These are phyloP conservation scores for Amphimedon queenslandica DNA, from an alignment of 37 sponge, comb jelly and placozoan species.

Conservation along the genomic window DNA sequence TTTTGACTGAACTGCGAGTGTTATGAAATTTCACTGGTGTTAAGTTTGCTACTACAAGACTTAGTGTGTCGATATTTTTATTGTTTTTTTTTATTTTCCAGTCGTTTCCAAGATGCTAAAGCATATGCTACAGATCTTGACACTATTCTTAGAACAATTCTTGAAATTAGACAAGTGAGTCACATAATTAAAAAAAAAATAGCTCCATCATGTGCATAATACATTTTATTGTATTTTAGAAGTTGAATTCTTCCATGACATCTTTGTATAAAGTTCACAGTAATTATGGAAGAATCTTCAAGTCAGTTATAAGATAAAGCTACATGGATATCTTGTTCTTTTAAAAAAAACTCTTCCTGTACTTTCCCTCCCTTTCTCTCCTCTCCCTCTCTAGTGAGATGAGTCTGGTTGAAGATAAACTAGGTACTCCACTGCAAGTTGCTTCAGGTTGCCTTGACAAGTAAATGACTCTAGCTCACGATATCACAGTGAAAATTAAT, in stretches of 20 bases:
- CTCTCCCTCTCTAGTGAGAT: conserved; percentile 28
- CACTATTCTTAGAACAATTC: conserved; percentile 29
- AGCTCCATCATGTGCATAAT: not conserved
- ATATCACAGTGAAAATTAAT: too few species aligned
- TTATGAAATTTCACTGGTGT: too few species aligned
- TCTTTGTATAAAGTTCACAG: conserved; percentile 52
- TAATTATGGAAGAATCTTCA: conserved; percentile 59
- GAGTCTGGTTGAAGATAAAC: conserved; percentile 37
- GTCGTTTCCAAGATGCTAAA: conserved; percentile 61
- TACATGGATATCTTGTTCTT: too few species aligned
- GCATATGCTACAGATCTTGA: conserved; percentile 55
- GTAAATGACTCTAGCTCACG: too few species aligned
- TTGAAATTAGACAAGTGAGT: conserved; percentile 59
- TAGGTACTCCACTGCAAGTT: conserved; percentile 56
- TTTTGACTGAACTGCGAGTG: too few species aligned
- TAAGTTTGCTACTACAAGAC: too few species aligned
- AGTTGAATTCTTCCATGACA: conserved; percentile 32
- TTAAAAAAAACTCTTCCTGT: too few species aligned
- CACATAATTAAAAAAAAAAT: not conserved
- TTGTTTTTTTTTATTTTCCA: not conserved
- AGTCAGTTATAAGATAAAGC: conserved; percentile 6
- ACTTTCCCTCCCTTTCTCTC: conserved; percentile 1
- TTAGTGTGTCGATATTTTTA: not conserved
- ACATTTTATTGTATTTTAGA: conserved; percentile 7
- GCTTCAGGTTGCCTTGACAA: conserved; percentile 63